Conservation (phyloP, 2,888 invertebrate species). For the Antitype chi region DNA sequence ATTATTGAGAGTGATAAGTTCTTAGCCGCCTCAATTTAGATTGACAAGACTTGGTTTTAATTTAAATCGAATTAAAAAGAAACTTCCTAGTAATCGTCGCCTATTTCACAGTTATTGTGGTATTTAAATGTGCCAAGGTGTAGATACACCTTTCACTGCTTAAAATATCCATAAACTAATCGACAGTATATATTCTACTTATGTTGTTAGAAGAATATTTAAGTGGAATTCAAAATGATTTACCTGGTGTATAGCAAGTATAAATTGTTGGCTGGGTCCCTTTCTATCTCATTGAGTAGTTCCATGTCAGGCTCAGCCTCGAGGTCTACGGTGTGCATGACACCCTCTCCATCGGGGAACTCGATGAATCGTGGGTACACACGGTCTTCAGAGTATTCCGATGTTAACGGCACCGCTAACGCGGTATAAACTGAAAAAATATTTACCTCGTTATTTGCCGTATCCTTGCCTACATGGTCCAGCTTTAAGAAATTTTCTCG, state of each 20-base stretch:
- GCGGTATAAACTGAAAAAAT: constrained; percentile 68
- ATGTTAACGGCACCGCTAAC: constrained; percentile 68
- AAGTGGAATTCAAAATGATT: neutral
- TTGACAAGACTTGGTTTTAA: neutral
- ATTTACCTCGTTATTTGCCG: neutral
- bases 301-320: constrained; percentile 71
- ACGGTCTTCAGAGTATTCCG: constrained; percentile 52
- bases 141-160: neutral
- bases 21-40: no score
- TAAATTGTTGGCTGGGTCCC: constrained; percentile 72
- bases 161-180: neutral
- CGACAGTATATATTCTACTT: neutral
- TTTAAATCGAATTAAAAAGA: neutral
- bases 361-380: constrained; percentile 73
- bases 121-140: neutral
- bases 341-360: constrained; percentile 74
- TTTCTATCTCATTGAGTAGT: constrained; percentile 69
- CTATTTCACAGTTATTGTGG: neutral
- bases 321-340: constrained; percentile 73
- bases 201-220: neutral
- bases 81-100: neutral
- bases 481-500: neutral
- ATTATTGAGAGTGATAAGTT: neutral
- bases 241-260: constrained; percentile 76
- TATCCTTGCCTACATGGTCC: neutral